These are phyloP conservation scores for Drosophila subsilvestris DNA, from an alignment of 2,888 invertebrate genomes.

Conservation along the genomic window DNA sequence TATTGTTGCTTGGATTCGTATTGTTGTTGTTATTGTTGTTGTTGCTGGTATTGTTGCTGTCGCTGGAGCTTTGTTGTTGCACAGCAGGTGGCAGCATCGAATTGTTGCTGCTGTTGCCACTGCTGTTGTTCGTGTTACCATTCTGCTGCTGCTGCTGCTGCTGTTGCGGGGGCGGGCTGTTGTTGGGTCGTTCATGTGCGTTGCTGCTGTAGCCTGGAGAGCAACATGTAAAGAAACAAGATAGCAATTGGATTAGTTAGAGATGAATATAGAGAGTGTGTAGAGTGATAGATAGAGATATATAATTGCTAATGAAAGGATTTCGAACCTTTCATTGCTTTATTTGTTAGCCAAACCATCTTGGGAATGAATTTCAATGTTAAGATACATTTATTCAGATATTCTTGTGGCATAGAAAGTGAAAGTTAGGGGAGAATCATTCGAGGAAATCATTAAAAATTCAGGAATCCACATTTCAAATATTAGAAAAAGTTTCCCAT, in stretches of 20 bases:
- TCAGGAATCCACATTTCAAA: not conserved
- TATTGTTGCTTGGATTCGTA: slow-evolving; percentile 66
- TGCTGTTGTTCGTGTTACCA: slow-evolving; percentile 39
- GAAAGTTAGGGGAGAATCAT: too few relatives aligned
- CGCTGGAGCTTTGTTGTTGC: slow-evolving; percentile 53
- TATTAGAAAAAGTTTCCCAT: too few relatives aligned
- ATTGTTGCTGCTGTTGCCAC: slow-evolving; percentile 48
- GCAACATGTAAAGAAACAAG: slow-evolving; percentile 8
- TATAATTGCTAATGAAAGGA: too few relatives aligned
- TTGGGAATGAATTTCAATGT: not conserved
- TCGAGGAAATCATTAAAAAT: not conserved
- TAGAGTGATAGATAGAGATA: too few relatives aligned
- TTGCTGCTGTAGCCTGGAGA: slow-evolving; percentile 77
- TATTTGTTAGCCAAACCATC: not conserved
- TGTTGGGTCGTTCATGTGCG: slow-evolving; percentile 82
- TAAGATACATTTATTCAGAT: not conserved
- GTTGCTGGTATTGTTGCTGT: slow-evolving; percentile 49
- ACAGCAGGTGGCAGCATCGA: slow-evolving; percentile 64
- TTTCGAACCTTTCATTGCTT: too few relatives aligned
- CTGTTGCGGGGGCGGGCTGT: slow-evolving; percentile 80
- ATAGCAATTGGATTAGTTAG: slow-evolving; percentile 5
- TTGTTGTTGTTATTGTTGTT: slow-evolving; percentile 55
- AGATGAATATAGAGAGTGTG: not conserved
- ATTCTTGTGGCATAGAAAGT: not conserved
- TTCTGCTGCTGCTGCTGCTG: slow-evolving; percentile 57